Percentiles rank a stretch among this genome's conserved stretches.
These are phyloP conservation scores for Epizoanthus illoricatus DNA, from an alignment of 92 coral and sea anemone species.

Conservation along the genomic window DNA sequence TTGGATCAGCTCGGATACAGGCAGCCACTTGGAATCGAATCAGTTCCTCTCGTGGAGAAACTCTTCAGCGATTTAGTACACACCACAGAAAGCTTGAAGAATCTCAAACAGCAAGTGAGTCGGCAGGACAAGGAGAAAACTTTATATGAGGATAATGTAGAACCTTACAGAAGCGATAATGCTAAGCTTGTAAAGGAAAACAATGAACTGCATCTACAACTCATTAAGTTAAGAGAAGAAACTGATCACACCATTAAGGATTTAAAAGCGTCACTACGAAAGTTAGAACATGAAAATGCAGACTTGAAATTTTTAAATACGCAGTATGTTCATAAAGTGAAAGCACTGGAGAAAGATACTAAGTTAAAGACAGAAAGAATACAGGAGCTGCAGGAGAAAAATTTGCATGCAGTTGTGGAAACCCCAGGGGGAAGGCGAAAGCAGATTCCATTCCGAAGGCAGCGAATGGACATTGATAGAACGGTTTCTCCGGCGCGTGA, in stretches of 20 bases:
- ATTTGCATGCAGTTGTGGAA: constrained; percentile 98
- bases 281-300: constrained; percentile 96
- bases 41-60: constrained; percentile 97
- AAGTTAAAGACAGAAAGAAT: constrained; percentile 88
- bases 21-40: constrained; percentile 97
- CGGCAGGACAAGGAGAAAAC: constrained; percentile 82
- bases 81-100: constrained; percentile 97
- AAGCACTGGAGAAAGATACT: constrained; percentile 94
- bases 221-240: constrained; percentile 90
- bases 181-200: constrained; percentile 97
- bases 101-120: constrained; percentile 82
- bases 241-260: constrained; percentile 87
- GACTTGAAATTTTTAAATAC: constrained; percentile 96
- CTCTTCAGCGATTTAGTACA: constrained; percentile 98
- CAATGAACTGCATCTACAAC: constrained; percentile 95
- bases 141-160: constrained; percentile 85
- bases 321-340: constrained; percentile 98
- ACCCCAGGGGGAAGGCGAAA: constrained; percentile 98
- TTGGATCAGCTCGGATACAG: constrained; percentile 98
- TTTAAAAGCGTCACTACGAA: constrained; percentile 86
- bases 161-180: constrained; percentile 98
- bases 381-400: constrained; percentile 91
- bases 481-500: constrained; percentile 88
- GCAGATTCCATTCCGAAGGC: constrained; percentile 94
- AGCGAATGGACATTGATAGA: constrained; percentile 97